Evolutionary conservation across 2,888 invertebrate genomes (phyloP).

Genomic region (Melieria picta): DNA sequence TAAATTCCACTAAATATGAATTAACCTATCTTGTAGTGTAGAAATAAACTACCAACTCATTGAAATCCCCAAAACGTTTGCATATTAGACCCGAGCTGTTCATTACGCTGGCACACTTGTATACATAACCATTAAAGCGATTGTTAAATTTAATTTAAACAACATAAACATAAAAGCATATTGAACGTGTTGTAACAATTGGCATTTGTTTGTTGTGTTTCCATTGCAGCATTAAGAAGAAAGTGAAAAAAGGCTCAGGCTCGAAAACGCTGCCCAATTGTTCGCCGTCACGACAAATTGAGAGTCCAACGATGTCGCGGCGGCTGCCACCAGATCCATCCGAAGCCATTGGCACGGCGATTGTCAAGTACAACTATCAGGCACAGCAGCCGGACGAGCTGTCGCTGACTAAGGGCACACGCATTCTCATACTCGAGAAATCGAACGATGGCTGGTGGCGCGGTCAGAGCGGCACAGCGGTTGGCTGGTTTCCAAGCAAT

Average conservation of each 20-base stretch:
- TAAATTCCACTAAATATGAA: too few relatives aligned
- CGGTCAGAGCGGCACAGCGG: constrained; percentile 78
- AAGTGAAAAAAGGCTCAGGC: constrained; percentile 84
- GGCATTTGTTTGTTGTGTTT: constrained; percentile 15
- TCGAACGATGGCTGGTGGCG: constrained; percentile 99
- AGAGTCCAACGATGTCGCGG: constrained; percentile 80
- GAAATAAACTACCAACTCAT: too few relatives aligned
- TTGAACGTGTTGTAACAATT: not conserved
- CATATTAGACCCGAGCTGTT: too few relatives aligned
- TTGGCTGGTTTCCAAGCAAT: constrained; percentile 96
- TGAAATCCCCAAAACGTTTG: too few relatives aligned
- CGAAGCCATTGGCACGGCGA: constrained; percentile 87
- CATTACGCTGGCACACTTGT: too few relatives aligned
- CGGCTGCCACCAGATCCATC: constrained; percentile 82
- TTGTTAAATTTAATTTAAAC: too few relatives aligned
- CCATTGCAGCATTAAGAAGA: constrained; percentile 80
- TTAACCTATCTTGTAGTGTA: too few relatives aligned
- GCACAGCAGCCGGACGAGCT: constrained; percentile 97
- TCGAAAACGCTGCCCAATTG: constrained; percentile 87
- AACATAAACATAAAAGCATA: too few relatives aligned
- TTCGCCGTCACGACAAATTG: constrained; percentile 83
- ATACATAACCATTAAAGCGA: too few relatives aligned
- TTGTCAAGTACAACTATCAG: constrained; percentile 95
- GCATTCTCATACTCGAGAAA: constrained; percentile 95
- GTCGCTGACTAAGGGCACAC: constrained; percentile 91